Evolutionary conservation across 2,113 vertebrate species (phyloP), one percentile per base, ranked within the genome.

Genomic region (Entelurus aequoreus): DNA sequence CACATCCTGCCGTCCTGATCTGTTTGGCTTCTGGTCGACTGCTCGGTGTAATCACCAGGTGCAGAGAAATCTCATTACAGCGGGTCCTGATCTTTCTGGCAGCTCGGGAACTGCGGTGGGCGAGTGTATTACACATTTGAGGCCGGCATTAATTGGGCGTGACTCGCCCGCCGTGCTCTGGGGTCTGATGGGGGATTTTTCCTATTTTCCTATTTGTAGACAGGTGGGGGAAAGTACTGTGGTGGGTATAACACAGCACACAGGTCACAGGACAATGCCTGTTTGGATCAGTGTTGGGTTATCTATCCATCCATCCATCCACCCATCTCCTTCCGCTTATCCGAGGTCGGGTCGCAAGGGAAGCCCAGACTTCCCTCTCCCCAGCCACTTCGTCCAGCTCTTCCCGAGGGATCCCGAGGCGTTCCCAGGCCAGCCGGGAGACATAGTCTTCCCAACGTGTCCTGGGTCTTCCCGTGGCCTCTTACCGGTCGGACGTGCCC

Each of bases 21-120:
- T 63, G 67, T 75, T 86, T 81, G 62, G 65, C 83, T 90, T 90
- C 80, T 80, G 81, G 76, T 74, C 71, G 86, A 78, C 81, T 82
- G 87, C 81, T 76, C 66, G 5, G 61, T 73, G 83, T 86, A 89
- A 90, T 88, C 86, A 87, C 76, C 82, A 85, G 73, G 77, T 86
- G 82, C 63, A 63, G 66, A 73, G 80, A 88, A 88, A 87, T 85
- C 82, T 88, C 78, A 87, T 91, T 91, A 87, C 79, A 75, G 69
- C 44, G 38, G 81, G 83, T 82, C 82, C 75, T 84, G 86, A 86
- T 84, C 83, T 69, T 11, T 8, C 1, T 19, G 69, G 65, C 75
- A 65, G 86, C 81, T 84, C 79, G 79, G 76, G 76, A 85, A 79
- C 73, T 49, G 74, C 46, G 64, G 66, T 52, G 42, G 44, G 54